phyloP scores from a whole-genome alignment of 2,113 vertebrate genomes.

The Channa maculata region DNA sequence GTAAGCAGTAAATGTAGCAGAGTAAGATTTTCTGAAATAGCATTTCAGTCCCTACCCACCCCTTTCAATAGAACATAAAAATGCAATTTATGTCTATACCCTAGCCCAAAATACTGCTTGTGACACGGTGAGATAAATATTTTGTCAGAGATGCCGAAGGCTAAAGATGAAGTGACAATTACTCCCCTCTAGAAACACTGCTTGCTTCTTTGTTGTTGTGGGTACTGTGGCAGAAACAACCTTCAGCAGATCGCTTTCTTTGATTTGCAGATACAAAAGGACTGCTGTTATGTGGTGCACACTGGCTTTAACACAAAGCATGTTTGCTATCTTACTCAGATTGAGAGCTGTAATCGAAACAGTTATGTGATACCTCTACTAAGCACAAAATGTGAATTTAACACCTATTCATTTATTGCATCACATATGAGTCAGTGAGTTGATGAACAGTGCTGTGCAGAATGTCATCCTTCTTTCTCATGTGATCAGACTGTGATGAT shows the following conservation, averaged over 20 bases:
- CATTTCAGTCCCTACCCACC: slow-evolving; percentile 74
- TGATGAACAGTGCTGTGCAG: slow-evolving; percentile 33
- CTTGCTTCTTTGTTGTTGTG: slow-evolving; percentile 32
- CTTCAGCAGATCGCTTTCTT: slow-evolving; percentile 38
- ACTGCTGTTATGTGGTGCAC: slow-evolving; percentile 15
- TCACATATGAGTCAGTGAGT: slow-evolving; percentile 24
- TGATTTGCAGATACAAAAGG: slow-evolving; percentile 48
- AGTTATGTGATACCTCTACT: slow-evolving; percentile 53
- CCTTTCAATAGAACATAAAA: slow-evolving; percentile 80
- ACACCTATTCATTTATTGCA: slow-evolving; percentile 39
- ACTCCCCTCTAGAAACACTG: slow-evolving; percentile 55
- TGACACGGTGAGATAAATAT: slow-evolving; percentile 72
- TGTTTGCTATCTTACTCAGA: slow-evolving; percentile 37
- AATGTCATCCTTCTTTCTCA: neutral
- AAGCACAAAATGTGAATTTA: slow-evolving; percentile 46
- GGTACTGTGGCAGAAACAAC: slow-evolving; percentile 38
- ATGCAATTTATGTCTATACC: slow-evolving; percentile 75
- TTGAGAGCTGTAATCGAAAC: slow-evolving; percentile 45
- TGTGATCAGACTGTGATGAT: neutral
- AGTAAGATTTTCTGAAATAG: slow-evolving; percentile 81
- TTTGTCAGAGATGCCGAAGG: slow-evolving; percentile 68
- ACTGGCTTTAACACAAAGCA: slow-evolving; percentile 33
- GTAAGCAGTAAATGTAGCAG: slow-evolving; percentile 83
- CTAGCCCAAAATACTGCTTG: slow-evolving; percentile 46
- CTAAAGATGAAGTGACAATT: slow-evolving; percentile 77